Evolutionary conservation across 2,888 invertebrate species (phyloP).

Genomic region (Parnassius orleans): DNA sequence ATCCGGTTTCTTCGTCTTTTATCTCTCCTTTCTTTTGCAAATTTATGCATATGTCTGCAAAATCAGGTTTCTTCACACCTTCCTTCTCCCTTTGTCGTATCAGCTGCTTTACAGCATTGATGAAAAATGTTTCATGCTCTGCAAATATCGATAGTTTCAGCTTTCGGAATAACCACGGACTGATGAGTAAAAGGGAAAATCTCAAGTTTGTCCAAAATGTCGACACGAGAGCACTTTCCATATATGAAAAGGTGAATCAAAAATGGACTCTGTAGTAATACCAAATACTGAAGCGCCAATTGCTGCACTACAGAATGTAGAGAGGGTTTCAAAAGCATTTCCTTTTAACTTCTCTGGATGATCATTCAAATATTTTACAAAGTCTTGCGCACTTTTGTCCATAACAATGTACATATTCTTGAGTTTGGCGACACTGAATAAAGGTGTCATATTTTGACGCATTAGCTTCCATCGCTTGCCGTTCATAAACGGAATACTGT

Average conservation of each 20-base stretch:
- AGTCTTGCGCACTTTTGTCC: conserved; percentile 4
- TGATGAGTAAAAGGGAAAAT: background rate
- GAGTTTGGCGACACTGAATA: background rate
- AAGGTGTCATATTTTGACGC: background rate
- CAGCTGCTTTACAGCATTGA: no score
- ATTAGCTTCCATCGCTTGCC: conserved; percentile 1
- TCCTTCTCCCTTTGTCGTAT: no score
- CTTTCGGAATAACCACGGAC: background rate
- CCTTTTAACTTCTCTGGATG: conserved; percentile 1
- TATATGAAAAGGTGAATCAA: background rate
- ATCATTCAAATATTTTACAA: background rate
- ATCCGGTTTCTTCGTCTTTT: no score
- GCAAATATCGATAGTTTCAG: background rate
- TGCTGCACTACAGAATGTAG: conserved; percentile 1
- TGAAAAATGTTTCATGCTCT: no score
- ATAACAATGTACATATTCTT: background rate
- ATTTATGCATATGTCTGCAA: no score
- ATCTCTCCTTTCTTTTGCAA: no score
- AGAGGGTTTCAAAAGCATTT: background rate
- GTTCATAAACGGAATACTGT: conserved; percentile 1
- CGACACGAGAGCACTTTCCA: background rate
- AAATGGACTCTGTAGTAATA: background rate
- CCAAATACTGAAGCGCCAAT: conserved; percentile 5
- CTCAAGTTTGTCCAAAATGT: conserved; percentile 2
- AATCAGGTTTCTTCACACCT: no score